phyloP scores from a whole-genome alignment of 2,113 vertebrate species.

The Trichomycterus rosablanca region DNA sequence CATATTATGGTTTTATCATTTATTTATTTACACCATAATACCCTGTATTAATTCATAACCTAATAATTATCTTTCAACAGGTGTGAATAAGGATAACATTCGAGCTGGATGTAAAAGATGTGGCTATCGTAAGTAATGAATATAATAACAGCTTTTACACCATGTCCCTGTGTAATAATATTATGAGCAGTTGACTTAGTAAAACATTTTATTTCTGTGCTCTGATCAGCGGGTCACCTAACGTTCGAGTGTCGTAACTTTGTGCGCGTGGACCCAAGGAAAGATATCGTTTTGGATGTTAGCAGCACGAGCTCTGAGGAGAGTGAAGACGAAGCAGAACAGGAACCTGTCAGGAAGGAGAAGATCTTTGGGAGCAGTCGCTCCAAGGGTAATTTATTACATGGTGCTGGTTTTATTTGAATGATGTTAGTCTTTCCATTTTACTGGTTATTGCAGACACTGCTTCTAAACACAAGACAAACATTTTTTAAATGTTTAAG shows the following conservation, averaged over 20 bases:
- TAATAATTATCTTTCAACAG: slow-evolving; percentile 60
- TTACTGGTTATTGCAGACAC: too few species aligned
- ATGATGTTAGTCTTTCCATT: too few species aligned
- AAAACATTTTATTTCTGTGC: slow-evolving; percentile 13
- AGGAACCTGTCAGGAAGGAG: slow-evolving; percentile 61
- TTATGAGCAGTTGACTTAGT: too few species aligned
- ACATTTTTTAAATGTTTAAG: too few species aligned
- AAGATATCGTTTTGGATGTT: slow-evolving; percentile 96
- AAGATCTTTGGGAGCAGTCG: slow-evolving; percentile 71
- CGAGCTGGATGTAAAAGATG: slow-evolving; percentile 97
- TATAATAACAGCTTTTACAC: too few species aligned
- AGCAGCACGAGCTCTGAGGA: slow-evolving; percentile 97
- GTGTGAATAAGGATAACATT: slow-evolving; percentile 94
- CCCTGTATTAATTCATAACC: not conserved
- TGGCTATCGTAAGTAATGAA: slow-evolving; percentile 94
- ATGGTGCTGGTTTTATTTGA: not conserved
- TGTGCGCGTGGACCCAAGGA: slow-evolving; percentile 91
- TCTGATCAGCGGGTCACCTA: slow-evolving; percentile 84
- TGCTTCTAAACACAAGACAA: too few species aligned
- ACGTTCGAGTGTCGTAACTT: slow-evolving; percentile 98
- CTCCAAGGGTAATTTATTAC: slow-evolving; percentile 58
- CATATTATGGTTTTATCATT: too few species aligned
- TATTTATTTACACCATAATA: too few species aligned
- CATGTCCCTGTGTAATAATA: too few species aligned
- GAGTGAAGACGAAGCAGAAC: slow-evolving; percentile 73